Evolutionary conservation across 2,113 vertebrate species (phyloP).

Genomic region (Danio rerio): GRCz12tu NC_133178.1:8933501-8934000

Average conservation of each 20-base stretch:
- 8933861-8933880: neutral
- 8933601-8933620: no score
- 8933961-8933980: neutral
- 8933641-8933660: neutral
- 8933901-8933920: conserved; percentile 16
- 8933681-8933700: neutral
- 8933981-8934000: conserved; percentile 27
- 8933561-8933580: no score
- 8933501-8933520: no score
- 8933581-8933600: no score
- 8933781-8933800: conserved; percentile 22
- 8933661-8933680: no score
- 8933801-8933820: conserved; percentile 50
- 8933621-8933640: neutral
- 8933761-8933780: conserved; percentile 21
- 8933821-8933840: neutral
- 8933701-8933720: neutral
- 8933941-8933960: neutral
- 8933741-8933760: conserved; percentile 10
- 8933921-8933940: conserved; percentile 19
- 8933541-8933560: no score
- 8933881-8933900: conserved; percentile 22
- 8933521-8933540: no score
- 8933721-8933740: neutral
- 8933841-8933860: conserved; percentile 32